Percentiles rank a stretch among this genome's conserved stretches.
Evolutionary conservation across 2,797 vertebrate genomes (phyloP).

Genomic region (Mus caroli): DNA sequence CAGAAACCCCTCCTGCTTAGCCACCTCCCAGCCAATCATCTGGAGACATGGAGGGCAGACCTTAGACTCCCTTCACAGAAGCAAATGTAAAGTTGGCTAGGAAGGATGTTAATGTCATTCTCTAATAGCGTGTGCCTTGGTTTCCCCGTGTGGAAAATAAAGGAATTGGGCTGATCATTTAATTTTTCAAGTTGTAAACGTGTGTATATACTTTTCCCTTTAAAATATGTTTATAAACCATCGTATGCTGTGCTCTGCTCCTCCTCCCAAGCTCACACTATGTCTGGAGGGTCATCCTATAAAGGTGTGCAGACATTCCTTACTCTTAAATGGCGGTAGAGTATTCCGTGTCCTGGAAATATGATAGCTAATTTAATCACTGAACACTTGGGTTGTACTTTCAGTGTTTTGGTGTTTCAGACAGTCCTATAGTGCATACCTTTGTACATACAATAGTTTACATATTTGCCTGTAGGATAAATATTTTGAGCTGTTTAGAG

Average conservation of each 20-base stretch:
- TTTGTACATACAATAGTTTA: slow-evolving; percentile 41
- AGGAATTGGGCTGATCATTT: slow-evolving; percentile 18
- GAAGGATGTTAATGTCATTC: neutral
- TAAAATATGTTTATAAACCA: neutral
- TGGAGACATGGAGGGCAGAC: slow-evolving; percentile 1
- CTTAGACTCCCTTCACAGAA: slow-evolving; percentile 13
- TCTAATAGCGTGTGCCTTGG: neutral
- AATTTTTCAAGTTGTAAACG: neutral
- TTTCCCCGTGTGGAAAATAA: slow-evolving; percentile 58
- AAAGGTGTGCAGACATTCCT: neutral
- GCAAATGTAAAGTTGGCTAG: slow-evolving; percentile 30
- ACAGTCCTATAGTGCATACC: neutral
- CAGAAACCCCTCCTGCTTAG: slow-evolving; percentile 45
- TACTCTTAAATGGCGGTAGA: slow-evolving; percentile 33
- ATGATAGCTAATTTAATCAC: slow-evolving; percentile 11
- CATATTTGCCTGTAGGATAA: neutral
- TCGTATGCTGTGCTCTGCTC: neutral
- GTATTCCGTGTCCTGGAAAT: slow-evolving; percentile 39
- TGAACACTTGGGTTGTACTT: slow-evolving; percentile 47
- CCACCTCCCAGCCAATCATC: slow-evolving; percentile 52
- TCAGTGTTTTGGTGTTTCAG: slow-evolving; percentile 38
- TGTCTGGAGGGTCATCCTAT: slow-evolving; percentile 27
- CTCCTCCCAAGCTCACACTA: neutral
- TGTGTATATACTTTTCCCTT: neutral
- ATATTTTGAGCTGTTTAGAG: slow-evolving; percentile 37